Evolutionary conservation across 2,113 vertebrate genomes (phyloP), one percentile per base, ranked within the genome.

Genomic region (Pipra filicauda): DNA sequence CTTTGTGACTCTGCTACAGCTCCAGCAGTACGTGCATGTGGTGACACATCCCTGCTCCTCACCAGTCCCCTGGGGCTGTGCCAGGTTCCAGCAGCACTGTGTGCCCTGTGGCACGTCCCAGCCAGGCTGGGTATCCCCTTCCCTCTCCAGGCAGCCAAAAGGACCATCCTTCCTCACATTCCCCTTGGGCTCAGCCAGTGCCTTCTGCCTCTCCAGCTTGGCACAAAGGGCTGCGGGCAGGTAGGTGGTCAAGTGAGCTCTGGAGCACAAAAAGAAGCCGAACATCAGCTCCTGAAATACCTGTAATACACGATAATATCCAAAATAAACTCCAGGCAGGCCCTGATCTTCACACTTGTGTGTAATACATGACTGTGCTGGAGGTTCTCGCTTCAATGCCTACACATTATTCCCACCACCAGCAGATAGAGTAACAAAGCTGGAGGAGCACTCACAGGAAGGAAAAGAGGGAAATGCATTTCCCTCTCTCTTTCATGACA

Each of bases 1-100:
- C 5, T 96, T 78, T 89, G 95, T 87, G 94, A 9, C 88, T 15
- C 55, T 2, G 5, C 6, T 4, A 11, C 26, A 16, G 65, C 61
- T 74, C n/a, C 31, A 6, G 0, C 27, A 4, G 43, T 2, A 12
- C 0, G 0, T 22, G 55, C 1, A 0, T 5, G 5, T 26, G 6
- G 37, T 22, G 52, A 41, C 43, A 9, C 48, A 15, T 21, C 66
- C 48, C 66, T 61, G 51, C 35, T 55, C 62, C 57, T 82, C 15
- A 0, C 28, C 1, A 0, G 1, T 18, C 5, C 59, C 3, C 0
- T 2, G 24, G 64, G 46, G 37, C 31, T 48, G 39, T 33, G 33
- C 20, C 48, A 27, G 39, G 51, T 35, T 46, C 23, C 23, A 23
- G 52, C 5, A 2, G 20, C 35, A 33, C 19, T 2, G 0, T 5